phyloP scores from a whole-genome alignment of 2,113 vertebrate species.

The Beaufortia kweichowensis region DNA sequence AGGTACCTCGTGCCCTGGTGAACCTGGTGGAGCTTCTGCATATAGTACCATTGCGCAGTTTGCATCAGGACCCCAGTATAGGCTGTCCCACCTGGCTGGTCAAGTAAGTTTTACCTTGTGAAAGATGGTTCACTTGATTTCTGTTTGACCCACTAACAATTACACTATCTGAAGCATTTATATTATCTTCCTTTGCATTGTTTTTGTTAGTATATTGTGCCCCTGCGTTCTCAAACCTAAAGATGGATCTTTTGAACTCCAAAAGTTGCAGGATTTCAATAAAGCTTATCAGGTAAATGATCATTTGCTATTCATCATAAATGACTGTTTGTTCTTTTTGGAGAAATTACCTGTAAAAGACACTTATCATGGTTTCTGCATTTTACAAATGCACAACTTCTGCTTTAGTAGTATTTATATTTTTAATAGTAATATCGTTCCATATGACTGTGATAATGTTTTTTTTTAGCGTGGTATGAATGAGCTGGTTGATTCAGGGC shows the following conservation, averaged over 20 bases:
- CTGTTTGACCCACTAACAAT: background rate
- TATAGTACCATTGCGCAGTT: constrained; percentile 72
- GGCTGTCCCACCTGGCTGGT: constrained; percentile 77
- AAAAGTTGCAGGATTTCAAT: constrained; percentile 65
- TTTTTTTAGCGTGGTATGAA: constrained; percentile 69
- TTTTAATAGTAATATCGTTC: background rate
- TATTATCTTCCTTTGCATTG: background rate
- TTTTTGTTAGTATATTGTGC: constrained; percentile 77
- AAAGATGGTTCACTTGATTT: background rate
- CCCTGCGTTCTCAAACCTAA: constrained; percentile 78
- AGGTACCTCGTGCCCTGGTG: constrained; percentile 89
- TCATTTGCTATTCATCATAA: background rate
- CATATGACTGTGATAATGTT: background rate
- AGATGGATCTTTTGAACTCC: constrained; percentile 75
- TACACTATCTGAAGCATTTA: background rate
- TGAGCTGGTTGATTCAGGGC: constrained; percentile 70
- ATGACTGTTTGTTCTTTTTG: background rate
- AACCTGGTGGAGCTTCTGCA: constrained; percentile 82
- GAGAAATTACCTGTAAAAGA: no score
- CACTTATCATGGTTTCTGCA: no score
- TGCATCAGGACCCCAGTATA: constrained; percentile 71
- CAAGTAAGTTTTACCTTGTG: constrained; percentile 60
- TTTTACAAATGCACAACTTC: no score
- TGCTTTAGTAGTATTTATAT: no score
- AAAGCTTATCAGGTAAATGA: constrained; percentile 81